These are phyloP conservation scores for Copidosoma floridanum DNA, from an alignment of 1,140 invertebrate species.

Conservation along the genomic window DNA sequence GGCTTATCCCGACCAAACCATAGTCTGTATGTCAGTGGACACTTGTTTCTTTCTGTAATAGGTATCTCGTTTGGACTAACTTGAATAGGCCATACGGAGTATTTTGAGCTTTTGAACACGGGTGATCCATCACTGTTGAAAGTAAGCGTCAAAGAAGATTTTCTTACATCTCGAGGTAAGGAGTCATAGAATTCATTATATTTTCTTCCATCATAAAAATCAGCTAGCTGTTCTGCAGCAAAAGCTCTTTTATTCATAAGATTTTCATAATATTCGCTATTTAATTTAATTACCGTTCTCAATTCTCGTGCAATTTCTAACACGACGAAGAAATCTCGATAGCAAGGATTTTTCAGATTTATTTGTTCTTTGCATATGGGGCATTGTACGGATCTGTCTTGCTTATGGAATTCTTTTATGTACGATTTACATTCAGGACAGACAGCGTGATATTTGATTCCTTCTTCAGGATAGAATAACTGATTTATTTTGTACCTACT, in stretches of 20 bases:
- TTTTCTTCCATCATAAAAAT: constrained; percentile 20
- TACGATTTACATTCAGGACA: constrained; percentile 22
- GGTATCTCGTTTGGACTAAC: constrained; percentile 22
- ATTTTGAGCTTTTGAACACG: constrained; percentile 23
- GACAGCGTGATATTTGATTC: constrained; percentile 24
- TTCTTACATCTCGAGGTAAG: background rate
- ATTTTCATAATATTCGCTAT: constrained; percentile 15
- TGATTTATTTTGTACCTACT: constrained; percentile 25
- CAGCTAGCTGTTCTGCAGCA: background rate
- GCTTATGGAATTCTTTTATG: background rate
- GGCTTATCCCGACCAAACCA: constrained; percentile 25
- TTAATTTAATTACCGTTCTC: constrained; percentile 3
- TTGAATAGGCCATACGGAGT: constrained; percentile 24
- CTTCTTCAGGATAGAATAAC: constrained; percentile 19
- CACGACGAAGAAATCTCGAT: constrained; percentile 27
- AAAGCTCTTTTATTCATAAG: background rate
- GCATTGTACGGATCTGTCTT: background rate
- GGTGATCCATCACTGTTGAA: constrained; percentile 26
- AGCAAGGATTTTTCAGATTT: background rate
- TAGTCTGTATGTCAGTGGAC: constrained; percentile 5
- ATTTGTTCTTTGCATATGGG: background rate
- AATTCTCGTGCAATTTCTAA: constrained; percentile 13
- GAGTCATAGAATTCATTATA: constrained; percentile 17
- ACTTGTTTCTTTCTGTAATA: constrained; percentile 2
- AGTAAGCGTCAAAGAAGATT: constrained; percentile 9